Percentiles rank a stretch among this genome's conserved stretches.
Conservation (phyloP, 2,113 vertebrate species). For the Hydrochoerus hydrochaeris region DNA sequence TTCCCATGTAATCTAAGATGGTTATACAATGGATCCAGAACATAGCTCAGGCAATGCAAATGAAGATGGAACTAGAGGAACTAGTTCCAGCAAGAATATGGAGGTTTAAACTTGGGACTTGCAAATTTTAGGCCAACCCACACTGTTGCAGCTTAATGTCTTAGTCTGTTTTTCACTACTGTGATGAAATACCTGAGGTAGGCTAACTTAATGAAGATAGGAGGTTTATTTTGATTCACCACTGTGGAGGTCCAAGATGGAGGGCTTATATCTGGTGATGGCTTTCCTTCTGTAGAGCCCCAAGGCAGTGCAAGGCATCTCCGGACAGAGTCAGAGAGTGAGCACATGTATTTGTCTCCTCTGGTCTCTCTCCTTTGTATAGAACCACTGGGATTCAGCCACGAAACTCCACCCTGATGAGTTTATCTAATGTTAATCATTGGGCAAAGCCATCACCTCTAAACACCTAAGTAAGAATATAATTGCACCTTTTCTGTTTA, state of each 20-base stretch:
- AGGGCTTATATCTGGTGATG: background rate
- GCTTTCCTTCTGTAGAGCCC: background rate
- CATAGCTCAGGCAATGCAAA: background rate
- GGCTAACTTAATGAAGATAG: background rate
- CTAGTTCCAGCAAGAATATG: background rate
- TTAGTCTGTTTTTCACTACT: background rate
- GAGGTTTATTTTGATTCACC: background rate
- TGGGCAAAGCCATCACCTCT: background rate
- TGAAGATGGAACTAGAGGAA: background rate
- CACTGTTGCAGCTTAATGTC: background rate
- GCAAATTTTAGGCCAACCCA: background rate
- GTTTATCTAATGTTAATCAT: background rate
- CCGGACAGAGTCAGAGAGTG: background rate
- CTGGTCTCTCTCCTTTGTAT: background rate
- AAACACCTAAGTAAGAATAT: background rate
- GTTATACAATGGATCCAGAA: background rate
- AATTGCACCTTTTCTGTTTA: background rate
- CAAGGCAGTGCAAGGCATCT: background rate
- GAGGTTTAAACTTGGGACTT: background rate
- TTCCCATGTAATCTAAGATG: background rate
- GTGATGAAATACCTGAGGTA: background rate
- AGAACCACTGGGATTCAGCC: background rate
- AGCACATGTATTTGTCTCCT: rapidly evolving
- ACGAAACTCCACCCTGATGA: background rate
- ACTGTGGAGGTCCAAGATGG: background rate